phyloP scores from a whole-genome alignment of 1,140 invertebrate genomes.

The Drosophila tristis region DNA sequence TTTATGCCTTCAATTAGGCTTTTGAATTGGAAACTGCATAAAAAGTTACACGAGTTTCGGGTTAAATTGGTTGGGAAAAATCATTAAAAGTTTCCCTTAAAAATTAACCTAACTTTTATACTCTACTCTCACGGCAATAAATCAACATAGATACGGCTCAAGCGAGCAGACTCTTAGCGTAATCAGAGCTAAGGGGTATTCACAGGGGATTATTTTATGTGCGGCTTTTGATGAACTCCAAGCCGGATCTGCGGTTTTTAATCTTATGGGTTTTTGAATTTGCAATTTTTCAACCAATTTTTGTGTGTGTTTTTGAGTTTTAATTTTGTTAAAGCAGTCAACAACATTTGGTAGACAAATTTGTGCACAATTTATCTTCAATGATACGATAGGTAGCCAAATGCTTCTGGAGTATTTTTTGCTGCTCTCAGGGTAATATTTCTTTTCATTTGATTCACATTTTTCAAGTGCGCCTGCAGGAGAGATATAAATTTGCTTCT shows the following conservation, averaged over 20 bases:
- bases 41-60: conserved; percentile 20
- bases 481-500: conserved; percentile 30
- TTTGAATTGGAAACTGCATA: conserved; percentile 37
- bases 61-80: conserved; percentile 5
- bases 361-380: too few species aligned
- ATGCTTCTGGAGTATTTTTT: background rate
- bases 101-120: background rate
- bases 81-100: conserved; percentile 26
- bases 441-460: conserved; percentile 25
- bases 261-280: background rate
- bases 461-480: background rate
- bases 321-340: background rate
- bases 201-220: too few species aligned
- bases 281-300: background rate
- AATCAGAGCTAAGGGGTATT: too few species aligned
- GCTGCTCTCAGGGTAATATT: conserved; percentile 20
- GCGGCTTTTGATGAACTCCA: too few species aligned
- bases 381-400: too few species aligned
- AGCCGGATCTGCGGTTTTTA: too few species aligned
- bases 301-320: background rate
- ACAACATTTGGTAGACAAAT: too few species aligned
- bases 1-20: conserved; percentile 64
- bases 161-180: too few species aligned
- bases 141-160: too few species aligned
- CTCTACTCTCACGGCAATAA: too few species aligned